phyloP scores from a whole-genome alignment of 2,888 invertebrate genomes.

The Agrochola lota region DNA sequence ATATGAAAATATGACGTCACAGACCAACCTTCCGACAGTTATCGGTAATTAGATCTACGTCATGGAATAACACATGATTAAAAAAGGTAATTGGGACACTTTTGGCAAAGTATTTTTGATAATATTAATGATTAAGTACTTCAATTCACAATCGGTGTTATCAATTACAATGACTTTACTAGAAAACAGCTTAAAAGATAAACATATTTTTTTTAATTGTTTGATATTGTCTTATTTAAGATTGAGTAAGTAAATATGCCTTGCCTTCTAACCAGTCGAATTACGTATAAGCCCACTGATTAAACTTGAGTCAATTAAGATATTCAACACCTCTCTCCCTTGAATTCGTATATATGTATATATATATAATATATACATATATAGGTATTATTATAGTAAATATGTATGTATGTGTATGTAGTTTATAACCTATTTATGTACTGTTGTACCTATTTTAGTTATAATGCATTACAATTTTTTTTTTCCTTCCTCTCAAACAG shows the following conservation, averaged over 20 bases:
- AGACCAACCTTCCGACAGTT: conserved; percentile 47
- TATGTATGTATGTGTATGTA: too few species aligned
- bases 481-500: too few species aligned
- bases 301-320: not conserved
- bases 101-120: conserved; percentile 19
- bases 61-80: conserved; percentile 47
- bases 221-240: not conserved
- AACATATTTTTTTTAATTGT: not conserved
- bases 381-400: too few species aligned
- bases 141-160: conserved; percentile 28
- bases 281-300: not conserved
- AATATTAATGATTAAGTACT: not conserved
- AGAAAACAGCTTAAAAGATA: conserved; percentile 15
- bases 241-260: not conserved
- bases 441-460: too few species aligned
- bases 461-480: too few species aligned
- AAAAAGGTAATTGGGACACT: conserved; percentile 30
- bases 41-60: conserved; percentile 36
- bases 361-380: too few species aligned
- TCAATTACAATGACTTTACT: conserved; percentile 33
- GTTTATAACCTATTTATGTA: too few species aligned
- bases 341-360: too few species aligned
- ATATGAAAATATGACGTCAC: conserved; percentile 60
- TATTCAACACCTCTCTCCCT: too few species aligned
- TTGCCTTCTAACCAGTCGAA: not conserved